These are phyloP conservation scores for Tinamus major DNA, from an alignment of 2,797 vertebrate genomes.

Conservation along the genomic window DNA sequence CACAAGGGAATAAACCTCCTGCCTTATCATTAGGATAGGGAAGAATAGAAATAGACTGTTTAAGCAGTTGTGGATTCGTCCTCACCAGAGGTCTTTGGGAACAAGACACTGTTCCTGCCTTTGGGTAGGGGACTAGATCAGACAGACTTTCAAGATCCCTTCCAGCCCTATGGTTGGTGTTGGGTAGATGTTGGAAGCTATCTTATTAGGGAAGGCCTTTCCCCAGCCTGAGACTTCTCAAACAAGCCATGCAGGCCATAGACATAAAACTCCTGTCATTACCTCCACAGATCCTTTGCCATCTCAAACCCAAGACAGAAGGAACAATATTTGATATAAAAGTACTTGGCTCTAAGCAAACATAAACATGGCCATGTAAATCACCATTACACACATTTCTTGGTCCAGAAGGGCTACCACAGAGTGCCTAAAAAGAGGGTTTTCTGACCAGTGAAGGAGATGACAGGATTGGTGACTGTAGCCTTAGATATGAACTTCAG, in stretches of 20 bases:
- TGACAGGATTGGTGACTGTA: neutral
- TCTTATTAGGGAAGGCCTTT: neutral
- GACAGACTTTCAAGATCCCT: constrained; percentile 51
- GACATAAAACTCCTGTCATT: constrained; percentile 29
- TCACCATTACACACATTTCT: neutral
- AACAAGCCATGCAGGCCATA: neutral
- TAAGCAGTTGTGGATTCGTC: neutral
- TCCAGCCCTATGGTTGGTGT: constrained; percentile 43
- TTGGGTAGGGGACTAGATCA: constrained; percentile 52
- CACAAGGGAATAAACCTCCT: neutral
- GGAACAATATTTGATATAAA: neutral
- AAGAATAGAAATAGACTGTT: constrained; percentile 26
- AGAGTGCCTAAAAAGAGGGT: neutral
- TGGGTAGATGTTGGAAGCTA: constrained; percentile 41
- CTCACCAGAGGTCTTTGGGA: constrained; percentile 37
- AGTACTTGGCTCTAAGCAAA: neutral
- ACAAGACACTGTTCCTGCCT: constrained; percentile 57
- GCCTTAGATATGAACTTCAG: neutral
- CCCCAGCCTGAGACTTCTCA: constrained; percentile 8
- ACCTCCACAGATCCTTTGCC: neutral
- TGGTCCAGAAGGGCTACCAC: neutral
- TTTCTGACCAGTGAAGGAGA: neutral
- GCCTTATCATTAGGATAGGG: constrained; percentile 14
- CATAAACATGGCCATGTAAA: neutral
- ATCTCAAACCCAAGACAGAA: constrained; percentile 15